phyloP scores from a whole-genome alignment of 2,797 vertebrate genomes.

The Rallus crepitans region DNA sequence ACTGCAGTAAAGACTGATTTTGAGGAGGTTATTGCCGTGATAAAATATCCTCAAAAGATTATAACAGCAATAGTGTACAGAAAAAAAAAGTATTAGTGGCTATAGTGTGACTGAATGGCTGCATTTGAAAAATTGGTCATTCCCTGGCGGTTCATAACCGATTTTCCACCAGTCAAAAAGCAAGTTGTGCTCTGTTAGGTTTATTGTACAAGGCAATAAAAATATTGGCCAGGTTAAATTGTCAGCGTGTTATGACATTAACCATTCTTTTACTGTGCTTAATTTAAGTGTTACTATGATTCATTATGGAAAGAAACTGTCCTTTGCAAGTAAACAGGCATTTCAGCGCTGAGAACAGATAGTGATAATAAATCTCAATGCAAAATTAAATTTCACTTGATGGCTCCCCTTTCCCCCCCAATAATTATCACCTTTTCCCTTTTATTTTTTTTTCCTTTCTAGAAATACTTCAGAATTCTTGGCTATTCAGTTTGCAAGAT shows the following conservation, averaged over 20 bases:
- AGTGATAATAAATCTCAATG: conserved; percentile 56
- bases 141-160: conserved; percentile 86
- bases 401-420: neutral
- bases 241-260: conserved; percentile 83
- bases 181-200: conserved; percentile 88
- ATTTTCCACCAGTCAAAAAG: conserved; percentile 87
- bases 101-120: conserved; percentile 83
- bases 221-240: conserved; percentile 88
- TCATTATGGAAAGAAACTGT: conserved; percentile 78
- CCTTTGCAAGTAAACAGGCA: conserved; percentile 78
- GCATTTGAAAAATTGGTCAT: conserved; percentile 86
- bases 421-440: conserved; percentile 26
- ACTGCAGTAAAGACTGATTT: conserved; percentile 86
- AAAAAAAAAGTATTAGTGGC: conserved; percentile 80
- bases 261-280: conserved; percentile 85
- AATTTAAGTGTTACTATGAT: conserved; percentile 82
- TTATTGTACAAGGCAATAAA: conserved; percentile 88
- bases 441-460: neutral
- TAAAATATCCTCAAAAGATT: conserved; percentile 88
- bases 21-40: conserved; percentile 85
- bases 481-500: conserved; percentile 70
- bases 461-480: conserved; percentile 62
- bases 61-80: conserved; percentile 84
- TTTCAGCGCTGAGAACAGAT: conserved; percentile 66
- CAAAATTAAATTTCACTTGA: conserved; percentile 64